Evolutionary conservation across 2,113 vertebrate species (phyloP), one percentile per base, ranked within the genome.

Genomic region (Pimephales promelas): DNA sequence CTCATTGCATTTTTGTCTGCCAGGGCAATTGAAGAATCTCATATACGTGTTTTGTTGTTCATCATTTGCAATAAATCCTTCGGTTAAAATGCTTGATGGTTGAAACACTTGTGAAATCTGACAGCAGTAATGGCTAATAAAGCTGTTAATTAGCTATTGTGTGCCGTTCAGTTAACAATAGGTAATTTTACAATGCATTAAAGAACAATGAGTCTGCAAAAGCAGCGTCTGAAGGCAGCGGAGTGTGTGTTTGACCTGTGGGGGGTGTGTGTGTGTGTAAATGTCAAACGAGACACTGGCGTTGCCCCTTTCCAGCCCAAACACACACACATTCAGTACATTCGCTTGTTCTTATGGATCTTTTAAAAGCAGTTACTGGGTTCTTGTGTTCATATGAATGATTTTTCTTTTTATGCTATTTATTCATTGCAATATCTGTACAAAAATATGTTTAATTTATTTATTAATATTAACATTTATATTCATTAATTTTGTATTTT

Each of bases 161-260:
- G 78, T 66, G 43, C 34, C 26, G 14, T 74, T 74, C 49, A 66
- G 78, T 79, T 79, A 66, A 79, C 78, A 79, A 79, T 47, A 22
- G 40, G 59, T 47, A 10, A 4, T 66, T 64, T 52, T 74, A 79
- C 78, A 66, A 64, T 62, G 24, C 59, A 47, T 79, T 79, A 79
- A 79, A 66, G 59, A 49, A 79, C 59, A 79, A 79, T 82, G 79
- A 45, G 34, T 26, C 61, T 47, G 47, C 28, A n/a, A 31, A 79
- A 20, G 74, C 49, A 71, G 49, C 57, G 87, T 88, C 87, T 91
- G 88, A 88, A 88, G 89, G 87, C 83, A 57, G 87, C 88, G 85
- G 89, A 85, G 85, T 85, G 83, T 88, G 84, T 56, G 88, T 81
- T 90, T 89, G 86, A 90, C 89, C 87, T 84, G 80, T 79, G 78